Conservation (phyloP, 2,797 vertebrate genomes). For the Sandelia bainsii region DNA sequence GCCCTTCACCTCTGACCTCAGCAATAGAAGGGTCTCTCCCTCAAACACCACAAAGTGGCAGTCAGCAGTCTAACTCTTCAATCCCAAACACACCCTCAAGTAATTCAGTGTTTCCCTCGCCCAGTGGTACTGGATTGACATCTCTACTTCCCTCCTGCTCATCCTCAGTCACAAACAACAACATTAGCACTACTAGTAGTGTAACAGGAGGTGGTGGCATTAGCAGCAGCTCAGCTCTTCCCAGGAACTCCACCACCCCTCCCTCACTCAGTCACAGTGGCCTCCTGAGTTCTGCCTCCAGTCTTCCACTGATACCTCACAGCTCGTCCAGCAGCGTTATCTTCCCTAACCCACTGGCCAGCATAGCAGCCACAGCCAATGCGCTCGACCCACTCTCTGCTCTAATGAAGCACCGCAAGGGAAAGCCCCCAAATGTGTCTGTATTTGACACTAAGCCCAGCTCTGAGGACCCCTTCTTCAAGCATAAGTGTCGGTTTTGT, state of each 20-base stretch:
- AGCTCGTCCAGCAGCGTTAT: conserved; percentile 96
- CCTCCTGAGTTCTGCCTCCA: conserved; percentile 90
- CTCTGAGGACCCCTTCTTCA: conserved; percentile 98
- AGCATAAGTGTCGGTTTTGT: conserved; percentile 99
- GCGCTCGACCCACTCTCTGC: conserved; percentile 95
- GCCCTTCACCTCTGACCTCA: conserved; percentile 79
- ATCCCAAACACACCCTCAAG: conserved; percentile 82
- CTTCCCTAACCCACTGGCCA: conserved; percentile 98
- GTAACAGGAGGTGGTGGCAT: conserved; percentile 71
- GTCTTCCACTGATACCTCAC: conserved; percentile 97
- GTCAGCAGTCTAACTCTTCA: conserved; percentile 86
- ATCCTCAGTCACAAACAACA: conserved; percentile 79
- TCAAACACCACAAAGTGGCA: conserved; percentile 87
- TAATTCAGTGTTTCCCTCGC: conserved; percentile 81
- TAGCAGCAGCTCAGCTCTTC: conserved; percentile 81
- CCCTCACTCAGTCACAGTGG: conserved; percentile 90
- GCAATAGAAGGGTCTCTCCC: conserved; percentile 87
- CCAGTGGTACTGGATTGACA: conserved; percentile 81
- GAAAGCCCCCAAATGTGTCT: conserved; percentile 98
- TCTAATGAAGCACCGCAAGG: conserved; percentile 98
- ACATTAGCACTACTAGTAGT: conserved; percentile 73
- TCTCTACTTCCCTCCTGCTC: conserved; percentile 85
- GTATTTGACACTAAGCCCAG: conserved; percentile 98
- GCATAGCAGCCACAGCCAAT: conserved; percentile 97
- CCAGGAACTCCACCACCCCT: conserved; percentile 90